A percentile compares a stretch with the other conserved stretches of the same genome.
phyloP scores from a whole-genome alignment of 2,888 invertebrate genomes.

The Dynastes grantii region DNA sequence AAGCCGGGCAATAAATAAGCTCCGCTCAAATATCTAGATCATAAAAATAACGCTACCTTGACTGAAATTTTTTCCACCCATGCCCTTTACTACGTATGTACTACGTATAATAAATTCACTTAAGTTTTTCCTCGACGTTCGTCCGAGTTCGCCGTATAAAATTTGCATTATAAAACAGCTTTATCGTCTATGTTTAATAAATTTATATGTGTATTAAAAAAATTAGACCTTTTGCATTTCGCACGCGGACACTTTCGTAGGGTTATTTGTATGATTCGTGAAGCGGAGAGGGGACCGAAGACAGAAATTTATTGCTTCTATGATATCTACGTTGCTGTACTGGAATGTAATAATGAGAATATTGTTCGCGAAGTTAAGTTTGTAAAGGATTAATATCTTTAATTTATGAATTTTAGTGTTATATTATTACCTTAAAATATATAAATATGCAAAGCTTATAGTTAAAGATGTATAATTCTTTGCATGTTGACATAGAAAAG shows the following conservation, averaged over 20 bases:
- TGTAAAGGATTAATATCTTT: background rate
- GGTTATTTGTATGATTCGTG: constrained; percentile 12
- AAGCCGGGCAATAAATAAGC: constrained; percentile 39
- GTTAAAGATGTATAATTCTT: too few relatives aligned
- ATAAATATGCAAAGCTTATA: too few relatives aligned
- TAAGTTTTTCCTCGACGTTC: constrained; percentile 22
- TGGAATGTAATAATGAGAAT: constrained; percentile 1
- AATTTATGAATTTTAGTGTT: background rate
- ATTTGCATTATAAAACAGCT: constrained; percentile 36
- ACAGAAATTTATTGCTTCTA: constrained; percentile 12
- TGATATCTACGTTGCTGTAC: constrained; percentile 5
- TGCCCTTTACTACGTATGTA: background rate
- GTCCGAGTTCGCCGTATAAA: constrained; percentile 22
- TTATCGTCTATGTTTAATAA: constrained; percentile 33
- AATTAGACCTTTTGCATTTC: constrained; percentile 20
- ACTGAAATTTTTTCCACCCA: constrained; percentile 28
- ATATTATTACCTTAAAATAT: constrained; percentile 20
- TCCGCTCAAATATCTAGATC: constrained; percentile 38
- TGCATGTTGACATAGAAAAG: too few relatives aligned
- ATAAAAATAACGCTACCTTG: constrained; percentile 38
- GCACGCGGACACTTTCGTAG: constrained; percentile 2
- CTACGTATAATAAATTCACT: constrained; percentile 28
- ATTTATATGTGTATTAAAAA: constrained; percentile 24
- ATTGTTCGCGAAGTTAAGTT: background rate
- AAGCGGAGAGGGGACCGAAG: background rate